Conservation (phyloP, 2,797 vertebrate species). For the Neomorphus geoffroyi region DNA sequence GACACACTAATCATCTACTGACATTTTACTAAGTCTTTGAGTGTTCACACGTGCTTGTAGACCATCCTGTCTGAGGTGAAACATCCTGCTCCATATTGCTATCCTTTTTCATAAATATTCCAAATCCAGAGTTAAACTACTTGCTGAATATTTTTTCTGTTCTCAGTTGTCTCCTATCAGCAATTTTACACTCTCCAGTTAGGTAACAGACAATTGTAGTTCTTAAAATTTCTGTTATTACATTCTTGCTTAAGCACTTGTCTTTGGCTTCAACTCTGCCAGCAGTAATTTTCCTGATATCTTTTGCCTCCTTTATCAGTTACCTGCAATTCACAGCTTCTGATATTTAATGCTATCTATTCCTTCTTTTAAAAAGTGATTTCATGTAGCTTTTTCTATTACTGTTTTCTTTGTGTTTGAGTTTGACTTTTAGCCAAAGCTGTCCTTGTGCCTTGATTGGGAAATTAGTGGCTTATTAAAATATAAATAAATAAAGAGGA, state of each 20-base stretch:
- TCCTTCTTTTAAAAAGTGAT: background rate
- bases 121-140: background rate
- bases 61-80: background rate
- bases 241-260: background rate
- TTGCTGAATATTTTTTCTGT: background rate
- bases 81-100: background rate
- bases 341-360: background rate
- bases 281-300: background rate
- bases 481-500: slow-evolving; percentile 56
- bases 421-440: background rate
- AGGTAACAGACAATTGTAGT: background rate
- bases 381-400: background rate
- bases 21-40: background rate
- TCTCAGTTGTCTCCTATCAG: background rate
- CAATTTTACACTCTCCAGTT: background rate
- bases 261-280: background rate
- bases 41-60: background rate
- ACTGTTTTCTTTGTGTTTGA: background rate
- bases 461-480: slow-evolving; percentile 60
- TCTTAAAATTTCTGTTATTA: slow-evolving; percentile 22
- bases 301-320: slow-evolving; percentile 3
- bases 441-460: slow-evolving; percentile 26
- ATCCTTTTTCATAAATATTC: background rate
- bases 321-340: slow-evolving; percentile 11
- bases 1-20: background rate